phyloP scores from a whole-genome alignment of 2,888 invertebrate species.

The Rutpela maculata region DNA sequence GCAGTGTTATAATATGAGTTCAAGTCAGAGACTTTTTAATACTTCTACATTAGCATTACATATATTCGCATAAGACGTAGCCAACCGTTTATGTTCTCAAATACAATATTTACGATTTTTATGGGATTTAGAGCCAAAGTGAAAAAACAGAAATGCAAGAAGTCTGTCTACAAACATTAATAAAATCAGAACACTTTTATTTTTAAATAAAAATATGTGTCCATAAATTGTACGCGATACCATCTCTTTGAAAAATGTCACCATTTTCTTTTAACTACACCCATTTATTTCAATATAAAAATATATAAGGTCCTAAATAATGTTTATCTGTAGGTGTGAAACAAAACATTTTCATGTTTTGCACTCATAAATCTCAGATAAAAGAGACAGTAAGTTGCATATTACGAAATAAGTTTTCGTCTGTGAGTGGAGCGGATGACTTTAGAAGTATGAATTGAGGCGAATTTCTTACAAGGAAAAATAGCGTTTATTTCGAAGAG shows the following conservation, averaged over 20 bases:
- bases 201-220: not conserved
- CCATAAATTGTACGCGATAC: not conserved
- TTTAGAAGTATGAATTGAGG: not conserved
- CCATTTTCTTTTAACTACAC: conserved; percentile 2
- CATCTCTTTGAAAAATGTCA: conserved; percentile 18
- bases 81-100: too few species aligned
- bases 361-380: conserved; percentile 23
- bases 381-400: conserved; percentile 31
- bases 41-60: too few species aligned
- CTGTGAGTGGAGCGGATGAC: not conserved
- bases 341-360: conserved; percentile 27
- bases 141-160: not conserved
- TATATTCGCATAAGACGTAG: too few species aligned
- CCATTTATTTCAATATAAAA: conserved; percentile 30
- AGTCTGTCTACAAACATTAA: not conserved
- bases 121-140: not conserved
- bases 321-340: conserved; percentile 27
- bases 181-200: not conserved
- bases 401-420: conserved; percentile 25
- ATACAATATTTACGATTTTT: too few species aligned
- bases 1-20: too few species aligned
- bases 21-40: too few species aligned
- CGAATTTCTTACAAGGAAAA: conserved; percentile 2
- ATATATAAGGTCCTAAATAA: conserved; percentile 24
- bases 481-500: not conserved